Evolutionary conservation across 1,140 invertebrate species (phyloP).

Genomic region (Zaprionus vittiger): DNA sequence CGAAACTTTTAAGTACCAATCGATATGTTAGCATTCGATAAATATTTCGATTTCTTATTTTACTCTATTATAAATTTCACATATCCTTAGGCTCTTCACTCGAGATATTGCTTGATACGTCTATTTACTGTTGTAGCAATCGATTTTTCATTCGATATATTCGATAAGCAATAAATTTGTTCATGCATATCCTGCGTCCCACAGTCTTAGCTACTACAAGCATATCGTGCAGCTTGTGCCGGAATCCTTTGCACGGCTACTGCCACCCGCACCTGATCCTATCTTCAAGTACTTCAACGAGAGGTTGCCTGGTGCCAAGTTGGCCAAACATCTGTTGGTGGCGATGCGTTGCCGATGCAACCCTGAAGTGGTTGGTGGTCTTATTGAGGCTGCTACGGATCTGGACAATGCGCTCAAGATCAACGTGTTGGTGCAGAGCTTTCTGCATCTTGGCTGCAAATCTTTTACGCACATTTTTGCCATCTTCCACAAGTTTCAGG

Average conservation of each 20-base stretch:
- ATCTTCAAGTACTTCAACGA: slow-evolving; percentile 92
- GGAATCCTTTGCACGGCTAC: slow-evolving; percentile 90
- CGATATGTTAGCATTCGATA: background rate
- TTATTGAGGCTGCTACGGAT: background rate
- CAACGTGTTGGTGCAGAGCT: slow-evolving; percentile 52
- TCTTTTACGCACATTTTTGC: slow-evolving; percentile 55
- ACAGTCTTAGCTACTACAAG: slow-evolving; percentile 96
- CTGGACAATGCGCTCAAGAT: slow-evolving; percentile 32
- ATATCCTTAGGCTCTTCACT: background rate
- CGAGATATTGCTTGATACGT: too few species aligned
- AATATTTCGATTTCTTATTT: background rate
- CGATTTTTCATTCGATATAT: background rate
- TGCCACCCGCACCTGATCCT: slow-evolving; percentile 88
- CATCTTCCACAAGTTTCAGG: slow-evolving; percentile 30
- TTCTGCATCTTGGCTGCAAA: slow-evolving; percentile 55
- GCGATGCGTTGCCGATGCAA: slow-evolving; percentile 24
- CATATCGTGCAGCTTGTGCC: slow-evolving; percentile 95
- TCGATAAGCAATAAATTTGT: background rate
- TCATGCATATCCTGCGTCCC: slow-evolving; percentile 64
- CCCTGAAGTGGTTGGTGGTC: background rate
- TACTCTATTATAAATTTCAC: background rate
- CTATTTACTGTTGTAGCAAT: background rate
- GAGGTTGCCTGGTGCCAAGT: slow-evolving; percentile 23
- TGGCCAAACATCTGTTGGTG: slow-evolving; percentile 43
- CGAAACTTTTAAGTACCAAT: background rate